Conservation (phyloP, 2,888 invertebrate genomes). For the Ctenicera cuprea region DNA sequence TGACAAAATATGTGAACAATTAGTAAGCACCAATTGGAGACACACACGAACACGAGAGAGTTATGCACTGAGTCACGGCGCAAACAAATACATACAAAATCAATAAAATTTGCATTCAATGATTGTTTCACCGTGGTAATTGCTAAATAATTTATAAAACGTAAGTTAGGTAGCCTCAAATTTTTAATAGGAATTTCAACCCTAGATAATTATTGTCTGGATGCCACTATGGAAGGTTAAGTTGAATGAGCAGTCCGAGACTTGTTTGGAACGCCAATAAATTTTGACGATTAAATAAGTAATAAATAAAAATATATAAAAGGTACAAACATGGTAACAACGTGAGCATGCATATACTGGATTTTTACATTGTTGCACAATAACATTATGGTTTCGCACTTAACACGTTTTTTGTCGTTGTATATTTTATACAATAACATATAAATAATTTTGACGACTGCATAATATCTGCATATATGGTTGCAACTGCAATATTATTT, state of each 20-base stretch:
- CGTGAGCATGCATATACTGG: neutral
- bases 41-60: slow-evolving; percentile 32
- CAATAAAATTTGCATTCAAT: slow-evolving; percentile 47
- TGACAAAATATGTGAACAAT: slow-evolving; percentile 33
- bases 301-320: slow-evolving; percentile 25
- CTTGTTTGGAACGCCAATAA: slow-evolving; percentile 32
- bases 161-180: slow-evolving; percentile 27
- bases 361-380: slow-evolving; percentile 31
- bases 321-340: slow-evolving; percentile 21
- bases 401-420: slow-evolving; percentile 25
- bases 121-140: slow-evolving; percentile 40
- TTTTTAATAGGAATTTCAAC: slow-evolving; percentile 34
- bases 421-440: slow-evolving; percentile 35
- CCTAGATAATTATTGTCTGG: slow-evolving; percentile 7
- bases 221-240: slow-evolving; percentile 15
- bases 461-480: slow-evolving; percentile 32
- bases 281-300: slow-evolving; percentile 32
- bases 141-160: slow-evolving; percentile 32
- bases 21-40: slow-evolving; percentile 33
- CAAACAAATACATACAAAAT: slow-evolving; percentile 35
- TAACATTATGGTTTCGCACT: slow-evolving; percentile 23
- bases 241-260: slow-evolving; percentile 8
- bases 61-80: slow-evolving; percentile 40
- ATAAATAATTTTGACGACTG: slow-evolving; percentile 37
- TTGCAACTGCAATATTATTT: slow-evolving; percentile 15